phyloP scores from a whole-genome alignment of 2,888 invertebrate species.

The Macrophya alboannulata region DNA sequence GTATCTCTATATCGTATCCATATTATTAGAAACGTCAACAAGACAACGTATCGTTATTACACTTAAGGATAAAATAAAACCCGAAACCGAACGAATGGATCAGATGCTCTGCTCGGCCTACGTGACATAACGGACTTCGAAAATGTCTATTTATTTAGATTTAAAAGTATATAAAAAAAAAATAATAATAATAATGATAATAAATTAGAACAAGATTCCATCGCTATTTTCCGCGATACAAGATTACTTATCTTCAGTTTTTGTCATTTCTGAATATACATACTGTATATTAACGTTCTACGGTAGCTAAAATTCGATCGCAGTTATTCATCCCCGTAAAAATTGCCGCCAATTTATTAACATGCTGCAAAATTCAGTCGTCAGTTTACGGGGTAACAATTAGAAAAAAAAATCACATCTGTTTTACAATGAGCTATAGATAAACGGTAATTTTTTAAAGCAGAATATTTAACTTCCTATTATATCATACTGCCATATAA shows the following conservation, averaged over 20 bases:
- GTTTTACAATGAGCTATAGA: background rate
- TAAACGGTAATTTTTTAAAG: background rate
- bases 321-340: background rate
- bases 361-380: background rate
- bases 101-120: slow-evolving; percentile 21
- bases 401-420: background rate
- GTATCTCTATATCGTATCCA: background rate
- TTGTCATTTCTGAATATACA: background rate
- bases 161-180: background rate
- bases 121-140: slow-evolving; percentile 43
- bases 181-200: too few relatives aligned
- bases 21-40: background rate
- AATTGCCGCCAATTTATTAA: slow-evolving; percentile 22
- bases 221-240: background rate
- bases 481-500: background rate
- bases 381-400: background rate
- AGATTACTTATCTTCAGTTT: background rate
- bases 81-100: background rate
- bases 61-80: background rate
- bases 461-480: background rate
- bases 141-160: slow-evolving; percentile 32
- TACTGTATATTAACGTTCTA: background rate
- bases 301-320: background rate
- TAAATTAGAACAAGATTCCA: background rate
- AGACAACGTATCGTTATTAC: background rate